phyloP scores from a whole-genome alignment of 1,140 invertebrate genomes.

The Drosophila tani region DNA sequence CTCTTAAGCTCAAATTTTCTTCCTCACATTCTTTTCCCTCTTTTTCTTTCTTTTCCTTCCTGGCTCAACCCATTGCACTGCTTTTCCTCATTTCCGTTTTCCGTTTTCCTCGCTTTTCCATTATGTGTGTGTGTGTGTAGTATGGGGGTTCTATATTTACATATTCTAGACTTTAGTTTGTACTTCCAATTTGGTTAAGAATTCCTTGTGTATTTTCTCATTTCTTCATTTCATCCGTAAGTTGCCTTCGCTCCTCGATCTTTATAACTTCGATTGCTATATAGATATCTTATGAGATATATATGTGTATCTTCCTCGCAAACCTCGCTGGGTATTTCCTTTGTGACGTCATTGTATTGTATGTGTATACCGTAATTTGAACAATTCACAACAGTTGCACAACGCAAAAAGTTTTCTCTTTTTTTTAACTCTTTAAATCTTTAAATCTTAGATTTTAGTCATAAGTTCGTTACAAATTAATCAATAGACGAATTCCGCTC shows the following conservation, averaged over 20 bases:
- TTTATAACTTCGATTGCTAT: slow-evolving; percentile 4
- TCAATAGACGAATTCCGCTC: slow-evolving; percentile 66
- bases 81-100: slow-evolving; percentile 18
- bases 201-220: slow-evolving; percentile 78
- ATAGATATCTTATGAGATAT: slow-evolving; percentile 23
- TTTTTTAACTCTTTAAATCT: slow-evolving; percentile 20
- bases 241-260: slow-evolving; percentile 35
- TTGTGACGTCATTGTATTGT: slow-evolving; percentile 70
- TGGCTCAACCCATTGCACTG: slow-evolving; percentile 45
- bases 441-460: slow-evolving; percentile 65
- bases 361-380: slow-evolving; percentile 77
- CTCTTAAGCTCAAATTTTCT: slow-evolving; percentile 60
- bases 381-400: slow-evolving; percentile 82
- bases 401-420: slow-evolving; percentile 67
- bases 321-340: slow-evolving; percentile 48
- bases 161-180: slow-evolving; percentile 83
- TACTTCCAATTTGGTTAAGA: slow-evolving; percentile 84
- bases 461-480: slow-evolving; percentile 72
- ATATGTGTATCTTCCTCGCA: slow-evolving; percentile 38
- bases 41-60: slow-evolving; percentile 31
- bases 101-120: slow-evolving; percentile 23
- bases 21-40: too few species aligned
- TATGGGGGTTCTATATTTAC: slow-evolving; percentile 59
- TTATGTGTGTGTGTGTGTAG: slow-evolving; percentile 43
- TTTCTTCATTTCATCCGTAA: slow-evolving; percentile 57